phyloP scores from a whole-genome alignment of 1,140 invertebrate species.

The Latrodectus geometricus region DNA sequence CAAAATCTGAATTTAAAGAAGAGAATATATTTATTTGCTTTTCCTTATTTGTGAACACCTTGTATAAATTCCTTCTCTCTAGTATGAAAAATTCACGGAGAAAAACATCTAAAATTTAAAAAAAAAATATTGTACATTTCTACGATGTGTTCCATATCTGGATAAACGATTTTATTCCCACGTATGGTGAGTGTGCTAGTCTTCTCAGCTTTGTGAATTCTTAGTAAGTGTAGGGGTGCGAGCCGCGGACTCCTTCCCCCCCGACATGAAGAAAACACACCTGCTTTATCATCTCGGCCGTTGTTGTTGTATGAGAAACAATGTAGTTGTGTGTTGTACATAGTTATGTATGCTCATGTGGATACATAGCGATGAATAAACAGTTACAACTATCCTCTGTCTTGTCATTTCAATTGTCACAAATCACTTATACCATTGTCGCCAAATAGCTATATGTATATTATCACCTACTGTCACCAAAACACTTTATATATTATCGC shows the following conservation, averaged over 20 bases:
- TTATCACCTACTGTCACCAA: neutral
- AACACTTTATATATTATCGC: neutral
- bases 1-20: neutral
- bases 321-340: conserved; percentile 60
- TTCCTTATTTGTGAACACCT: conserved; percentile 27
- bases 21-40: conserved; percentile 13
- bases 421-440: too few species aligned
- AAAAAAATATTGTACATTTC: conserved; percentile 47
- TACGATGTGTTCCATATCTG: conserved; percentile 52
- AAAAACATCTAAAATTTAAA: conserved; percentile 6
- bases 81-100: conserved; percentile 26
- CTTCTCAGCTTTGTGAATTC: conserved; percentile 58
- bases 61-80: conserved; percentile 6
- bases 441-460: too few species aligned
- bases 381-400: conserved; percentile 49
- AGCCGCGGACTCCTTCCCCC: neutral
- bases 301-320: conserved; percentile 61
- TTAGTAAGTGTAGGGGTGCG: conserved; percentile 37
- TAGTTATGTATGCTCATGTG: conserved; percentile 62
- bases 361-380: conserved; percentile 62
- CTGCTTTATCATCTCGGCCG: conserved; percentile 57
- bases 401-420: neutral
- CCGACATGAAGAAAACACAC: conserved; percentile 41
- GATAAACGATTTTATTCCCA: conserved; percentile 53
- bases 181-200: conserved; percentile 54